These are phyloP conservation scores for Crotalus horridus DNA, from an alignment of 2,113 vertebrate genomes.

Conservation along the genomic window DNA sequence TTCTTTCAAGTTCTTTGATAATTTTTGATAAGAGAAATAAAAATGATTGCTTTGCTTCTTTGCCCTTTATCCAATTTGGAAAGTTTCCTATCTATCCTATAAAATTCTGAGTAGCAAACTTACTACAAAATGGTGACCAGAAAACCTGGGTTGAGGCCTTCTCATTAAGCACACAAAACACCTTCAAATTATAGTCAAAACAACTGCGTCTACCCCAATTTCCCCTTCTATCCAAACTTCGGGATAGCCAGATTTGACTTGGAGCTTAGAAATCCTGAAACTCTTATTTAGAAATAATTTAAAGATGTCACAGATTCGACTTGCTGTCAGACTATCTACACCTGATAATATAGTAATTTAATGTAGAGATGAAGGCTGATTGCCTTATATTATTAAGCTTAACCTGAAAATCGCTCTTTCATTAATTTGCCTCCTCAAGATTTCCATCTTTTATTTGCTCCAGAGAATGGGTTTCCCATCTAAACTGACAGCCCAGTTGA, in stretches of 20 bases:
- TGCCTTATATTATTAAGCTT: constrained; percentile 75
- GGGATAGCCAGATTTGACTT: constrained; percentile 45
- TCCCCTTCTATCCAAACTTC: constrained; percentile 31
- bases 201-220: neutral
- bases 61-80: neutral
- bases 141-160: neutral
- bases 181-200: neutral
- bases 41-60: neutral
- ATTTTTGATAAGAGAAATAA: constrained; percentile 18
- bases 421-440: constrained; percentile 75
- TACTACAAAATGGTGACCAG: neutral
- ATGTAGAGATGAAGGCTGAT: constrained; percentile 72
- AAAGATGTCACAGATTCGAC: constrained; percentile 62
- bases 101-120: neutral
- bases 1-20: neutral
- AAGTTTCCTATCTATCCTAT: neutral
- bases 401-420: constrained; percentile 73
- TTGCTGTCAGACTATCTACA: constrained; percentile 61
- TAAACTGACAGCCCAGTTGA: constrained; percentile 75
- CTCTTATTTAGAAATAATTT: constrained; percentile 66
- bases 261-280: constrained; percentile 43
- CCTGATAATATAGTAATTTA: constrained; percentile 70
- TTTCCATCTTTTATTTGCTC: constrained; percentile 74
- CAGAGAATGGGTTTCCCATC: constrained; percentile 71
- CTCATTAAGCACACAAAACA: neutral